Evolutionary conservation across 2,113 vertebrate species (phyloP).

Genomic region (Tyrannus savana): DNA sequence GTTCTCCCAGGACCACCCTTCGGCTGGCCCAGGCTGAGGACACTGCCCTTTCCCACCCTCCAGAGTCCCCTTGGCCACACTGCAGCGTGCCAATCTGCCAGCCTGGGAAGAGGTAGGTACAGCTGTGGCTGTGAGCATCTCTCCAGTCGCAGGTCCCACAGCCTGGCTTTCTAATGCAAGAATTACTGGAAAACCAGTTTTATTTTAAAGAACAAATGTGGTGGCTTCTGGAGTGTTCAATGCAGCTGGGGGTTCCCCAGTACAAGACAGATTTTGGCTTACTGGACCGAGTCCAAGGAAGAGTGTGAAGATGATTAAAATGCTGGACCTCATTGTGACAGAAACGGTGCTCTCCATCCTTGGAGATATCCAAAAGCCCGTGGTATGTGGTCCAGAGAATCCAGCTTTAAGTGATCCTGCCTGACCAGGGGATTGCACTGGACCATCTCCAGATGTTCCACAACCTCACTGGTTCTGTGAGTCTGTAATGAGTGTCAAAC

Average conservation of each 20-base stretch:
- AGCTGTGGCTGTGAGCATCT: fast-evolving
- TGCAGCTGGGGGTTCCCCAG: neutral
- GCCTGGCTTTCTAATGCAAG: neutral
- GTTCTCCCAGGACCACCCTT: neutral
- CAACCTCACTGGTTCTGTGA: neutral
- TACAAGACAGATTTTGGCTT: neutral
- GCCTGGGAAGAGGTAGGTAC: neutral
- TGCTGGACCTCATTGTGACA: neutral
- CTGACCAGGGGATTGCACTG: neutral
- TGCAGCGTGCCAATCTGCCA: neutral
- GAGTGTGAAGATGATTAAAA: neutral
- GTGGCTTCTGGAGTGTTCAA: neutral
- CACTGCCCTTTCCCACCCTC: neutral
- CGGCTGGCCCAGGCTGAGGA: neutral
- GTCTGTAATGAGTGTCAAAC: fast-evolving
- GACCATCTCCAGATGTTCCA: neutral
- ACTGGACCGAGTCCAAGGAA: fast-evolving
- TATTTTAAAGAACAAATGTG: neutral
- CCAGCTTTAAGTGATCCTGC: neutral
- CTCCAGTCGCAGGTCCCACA: neutral
- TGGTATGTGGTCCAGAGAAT: neutral
- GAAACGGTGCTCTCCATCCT: neutral
- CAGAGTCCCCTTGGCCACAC: neutral
- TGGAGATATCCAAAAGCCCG: neutral
- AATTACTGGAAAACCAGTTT: neutral